phyloP scores from a whole-genome alignment of 2,888 invertebrate species.

The Trachelus iudaicus region DNA sequence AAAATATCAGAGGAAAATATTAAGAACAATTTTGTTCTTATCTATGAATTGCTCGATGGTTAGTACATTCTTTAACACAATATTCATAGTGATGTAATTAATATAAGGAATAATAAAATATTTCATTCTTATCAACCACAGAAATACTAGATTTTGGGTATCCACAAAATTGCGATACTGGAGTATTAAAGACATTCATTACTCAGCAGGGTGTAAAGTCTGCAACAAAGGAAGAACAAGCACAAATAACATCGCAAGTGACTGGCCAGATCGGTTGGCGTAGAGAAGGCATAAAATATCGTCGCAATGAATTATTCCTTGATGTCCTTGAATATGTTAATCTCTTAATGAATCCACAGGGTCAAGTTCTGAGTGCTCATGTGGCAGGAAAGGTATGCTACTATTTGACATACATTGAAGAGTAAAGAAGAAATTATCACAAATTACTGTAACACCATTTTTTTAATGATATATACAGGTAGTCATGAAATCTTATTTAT shows the following conservation, averaged over 20 bases:
- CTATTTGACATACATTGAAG: neutral
- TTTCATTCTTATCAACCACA: conserved; percentile 61
- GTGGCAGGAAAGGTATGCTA: conserved; percentile 87
- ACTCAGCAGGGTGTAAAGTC: conserved; percentile 99
- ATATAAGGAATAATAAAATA: neutral
- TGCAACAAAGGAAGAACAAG: conserved; percentile 98
- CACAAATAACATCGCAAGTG: conserved; percentile 98
- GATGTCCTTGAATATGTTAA: conserved; percentile 99
- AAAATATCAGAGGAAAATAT: conserved; percentile 99
- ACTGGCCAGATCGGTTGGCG: conserved; percentile 99
- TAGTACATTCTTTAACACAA: conserved; percentile 46
- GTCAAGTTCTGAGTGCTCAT: conserved; percentile 97
- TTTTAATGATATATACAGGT: conserved; percentile 68
- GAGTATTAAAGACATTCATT: conserved; percentile 98
- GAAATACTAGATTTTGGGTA: conserved; percentile 99
- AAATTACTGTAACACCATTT: neutral
- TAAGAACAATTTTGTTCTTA: conserved; percentile 99
- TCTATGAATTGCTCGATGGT: conserved; percentile 98
- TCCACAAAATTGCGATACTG: conserved; percentile 99
- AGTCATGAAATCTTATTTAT: conserved; percentile 99
- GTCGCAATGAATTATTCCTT: conserved; percentile 97
- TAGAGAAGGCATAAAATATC: conserved; percentile 98
- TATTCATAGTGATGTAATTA: neutral
- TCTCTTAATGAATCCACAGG: conserved; percentile 99
- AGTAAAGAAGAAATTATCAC: neutral